Base-by-base conservation (phyloP, 2,797 vertebrate species). In the Melanotaenia nigrans region DNA sequence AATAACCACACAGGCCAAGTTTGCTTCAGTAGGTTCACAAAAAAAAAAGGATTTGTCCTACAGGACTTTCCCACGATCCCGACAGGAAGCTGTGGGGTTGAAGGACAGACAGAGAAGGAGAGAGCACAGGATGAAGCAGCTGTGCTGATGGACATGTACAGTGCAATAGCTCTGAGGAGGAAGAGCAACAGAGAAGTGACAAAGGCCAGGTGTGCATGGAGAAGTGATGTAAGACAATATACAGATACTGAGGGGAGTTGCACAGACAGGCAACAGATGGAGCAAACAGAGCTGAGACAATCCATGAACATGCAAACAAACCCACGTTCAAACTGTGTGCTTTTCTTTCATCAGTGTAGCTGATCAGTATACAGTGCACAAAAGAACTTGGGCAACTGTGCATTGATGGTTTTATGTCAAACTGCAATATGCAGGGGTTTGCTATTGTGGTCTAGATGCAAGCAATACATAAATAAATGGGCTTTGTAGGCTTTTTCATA, bases 11-110 rank as follows among this genome's bases (percentile, higher is more conserved):
- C 0, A 62, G 69, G 59, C 54, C 16, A 66, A 81, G 33, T 64
- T 40, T 18, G 25, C 28, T 67, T 84, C 70, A 81, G 1, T 30
- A 38, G 60, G 55, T 68, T 73, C 59, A 77, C 24, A 57, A 62
- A 68, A 45, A 68, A 68, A 28, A 2, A 51, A 30, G 22, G 53
- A 74, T 42, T 77, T 53, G 56, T 79, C 55, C 45, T 9, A 24
- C 47, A 33, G 82, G 66, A 73, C 78, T 86, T 93, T 94, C 91
- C 87, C 92, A 93, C 68, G 82, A 84, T 82, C 88, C 79, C 42
- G 68, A 93, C 88, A 92, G 92, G 92, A 95, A 93, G 85, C 68
- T 38, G 75, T 14, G 73, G 51, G 75, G 58, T 82, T 68, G 42
- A 65, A 58, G 22, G 70, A 77, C 14, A 60, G 45, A 49, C 11